A percentile compares a stretch with the other conserved stretches of the same genome.
Conservation (phyloP, 2,888 invertebrate species). For the Laothoe populi region DNA sequence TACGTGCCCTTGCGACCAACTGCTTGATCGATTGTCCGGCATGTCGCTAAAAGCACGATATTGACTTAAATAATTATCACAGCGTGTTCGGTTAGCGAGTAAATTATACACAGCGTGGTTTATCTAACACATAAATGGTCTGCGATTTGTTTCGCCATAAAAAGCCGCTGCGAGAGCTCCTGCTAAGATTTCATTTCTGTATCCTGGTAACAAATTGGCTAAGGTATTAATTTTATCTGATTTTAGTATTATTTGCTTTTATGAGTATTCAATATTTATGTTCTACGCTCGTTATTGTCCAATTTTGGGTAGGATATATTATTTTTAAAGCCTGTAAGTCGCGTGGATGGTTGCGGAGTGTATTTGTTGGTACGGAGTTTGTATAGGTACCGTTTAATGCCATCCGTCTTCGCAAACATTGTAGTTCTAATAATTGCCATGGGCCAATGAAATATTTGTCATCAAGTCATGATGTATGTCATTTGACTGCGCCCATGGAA, state of each 20-base stretch:
- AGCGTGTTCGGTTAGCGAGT: constrained; percentile 32
- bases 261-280: not conserved
- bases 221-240: constrained; percentile 11
- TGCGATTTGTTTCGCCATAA: constrained; percentile 26
- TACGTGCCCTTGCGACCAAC: constrained; percentile 74
- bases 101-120: constrained; percentile 24
- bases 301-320: too few relatives aligned
- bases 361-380: too few relatives aligned
- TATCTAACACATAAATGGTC: constrained; percentile 12
- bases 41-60: constrained; percentile 71
- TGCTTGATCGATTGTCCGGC: constrained; percentile 77
- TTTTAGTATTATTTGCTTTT: constrained; percentile 7
- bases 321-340: too few relatives aligned
- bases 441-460: too few relatives aligned
- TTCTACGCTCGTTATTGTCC: too few relatives aligned
- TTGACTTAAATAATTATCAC: constrained; percentile 65
- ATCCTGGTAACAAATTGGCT: constrained; percentile 6
- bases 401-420: too few relatives aligned
- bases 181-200: constrained; percentile 6
- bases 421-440: too few relatives aligned
- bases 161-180: constrained; percentile 21
- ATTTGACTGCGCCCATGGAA: too few relatives aligned
- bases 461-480: too few relatives aligned
- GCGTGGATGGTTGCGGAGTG: not conserved
- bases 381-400: too few relatives aligned